Conservation (phyloP, 2,797 vertebrate genomes). For the Danio jaintianensis region DNA sequence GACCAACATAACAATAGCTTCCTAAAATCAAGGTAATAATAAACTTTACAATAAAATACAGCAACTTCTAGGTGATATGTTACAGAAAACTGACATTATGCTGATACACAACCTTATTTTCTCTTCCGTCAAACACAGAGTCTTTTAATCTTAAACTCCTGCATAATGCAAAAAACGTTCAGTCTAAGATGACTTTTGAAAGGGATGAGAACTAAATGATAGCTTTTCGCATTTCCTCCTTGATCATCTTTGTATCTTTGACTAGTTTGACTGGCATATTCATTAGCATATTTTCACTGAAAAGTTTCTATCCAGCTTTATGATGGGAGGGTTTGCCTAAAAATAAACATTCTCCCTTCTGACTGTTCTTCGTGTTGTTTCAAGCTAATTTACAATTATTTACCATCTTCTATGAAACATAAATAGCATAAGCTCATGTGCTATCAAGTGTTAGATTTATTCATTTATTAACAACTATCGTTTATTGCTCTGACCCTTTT, state of each 20-base stretch:
- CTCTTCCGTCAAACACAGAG: background rate
- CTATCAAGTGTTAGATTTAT: too few species aligned
- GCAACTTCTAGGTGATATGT: background rate
- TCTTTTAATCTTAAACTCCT: conserved; percentile 31
- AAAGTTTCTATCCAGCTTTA: background rate
- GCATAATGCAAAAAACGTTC: conserved; percentile 38
- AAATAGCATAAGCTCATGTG: too few species aligned
- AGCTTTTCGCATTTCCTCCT: background rate
- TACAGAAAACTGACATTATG: background rate
- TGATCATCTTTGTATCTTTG: background rate
- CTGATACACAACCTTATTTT: background rate
- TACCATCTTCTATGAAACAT: background rate
- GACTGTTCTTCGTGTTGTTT: background rate
- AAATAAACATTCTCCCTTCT: background rate
- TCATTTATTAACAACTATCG: too few species aligned
- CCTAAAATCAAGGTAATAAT: background rate
- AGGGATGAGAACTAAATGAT: conserved; percentile 18
- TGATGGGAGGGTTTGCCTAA: background rate
- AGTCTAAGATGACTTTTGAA: conserved; percentile 5
- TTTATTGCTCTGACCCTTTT: too few species aligned
- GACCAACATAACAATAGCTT: background rate
- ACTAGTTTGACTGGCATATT: conserved; percentile 3
- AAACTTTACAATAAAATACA: background rate
- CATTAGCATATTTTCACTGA: background rate
- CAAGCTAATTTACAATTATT: background rate